Conservation (phyloP, 2,888 invertebrate genomes). For the Trichopoda pennipes region DNA sequence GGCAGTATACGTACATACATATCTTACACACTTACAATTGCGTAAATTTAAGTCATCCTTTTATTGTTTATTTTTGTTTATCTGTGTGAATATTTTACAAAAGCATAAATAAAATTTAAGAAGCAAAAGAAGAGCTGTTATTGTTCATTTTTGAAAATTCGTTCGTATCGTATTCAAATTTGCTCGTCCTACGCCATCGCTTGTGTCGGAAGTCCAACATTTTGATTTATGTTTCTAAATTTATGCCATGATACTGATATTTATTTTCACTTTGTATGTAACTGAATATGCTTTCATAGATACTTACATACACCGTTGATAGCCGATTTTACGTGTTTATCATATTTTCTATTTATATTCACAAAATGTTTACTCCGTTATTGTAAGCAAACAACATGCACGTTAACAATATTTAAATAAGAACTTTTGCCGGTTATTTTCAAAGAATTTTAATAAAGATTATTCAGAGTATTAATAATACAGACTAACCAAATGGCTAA, state of each 20-base stretch:
- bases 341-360: slow-evolving; percentile 43
- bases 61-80: slow-evolving; percentile 46
- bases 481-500: no score
- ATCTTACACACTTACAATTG: slow-evolving; percentile 1
- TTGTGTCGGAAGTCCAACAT: slow-evolving; percentile 79
- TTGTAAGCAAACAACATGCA: no score
- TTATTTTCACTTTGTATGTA: slow-evolving; percentile 51
- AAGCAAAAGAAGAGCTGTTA: slow-evolving; percentile 9
- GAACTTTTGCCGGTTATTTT: not conserved
- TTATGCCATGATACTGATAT: slow-evolving; percentile 73
- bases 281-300: not conserved
- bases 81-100: slow-evolving; percentile 39
- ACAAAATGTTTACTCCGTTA: slow-evolving; percentile 7
- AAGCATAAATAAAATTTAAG: slow-evolving; percentile 7
- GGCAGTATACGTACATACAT: no score
- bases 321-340: slow-evolving; percentile 46
- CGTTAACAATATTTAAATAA: not conserved
- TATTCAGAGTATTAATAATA: not conserved
- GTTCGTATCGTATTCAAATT: slow-evolving; percentile 70
- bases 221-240: slow-evolving; percentile 81
- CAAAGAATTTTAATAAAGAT: not conserved
- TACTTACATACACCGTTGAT: not conserved
- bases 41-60: slow-evolving; percentile 52
- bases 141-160: slow-evolving; percentile 56
- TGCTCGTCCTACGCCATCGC: slow-evolving; percentile 63